Conservation (phyloP, 2,797 vertebrate genomes). For the Epinephelus awoara region DNA sequence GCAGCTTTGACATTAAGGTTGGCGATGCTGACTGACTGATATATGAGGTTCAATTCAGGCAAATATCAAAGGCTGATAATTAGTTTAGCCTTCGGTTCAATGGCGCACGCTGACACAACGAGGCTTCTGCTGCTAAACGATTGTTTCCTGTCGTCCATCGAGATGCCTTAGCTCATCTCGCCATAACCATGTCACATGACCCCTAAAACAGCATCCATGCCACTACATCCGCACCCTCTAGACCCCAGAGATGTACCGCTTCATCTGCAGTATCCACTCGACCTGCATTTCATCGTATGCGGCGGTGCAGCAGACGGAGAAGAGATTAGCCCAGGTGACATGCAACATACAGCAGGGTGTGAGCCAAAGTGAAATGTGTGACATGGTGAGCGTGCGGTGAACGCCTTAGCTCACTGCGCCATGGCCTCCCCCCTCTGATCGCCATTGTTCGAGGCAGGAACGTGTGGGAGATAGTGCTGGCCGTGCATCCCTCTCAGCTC, state of each 20-base stretch:
- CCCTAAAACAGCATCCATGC: constrained; percentile 52
- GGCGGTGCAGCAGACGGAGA: constrained; percentile 8
- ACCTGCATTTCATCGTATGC: constrained; percentile 7
- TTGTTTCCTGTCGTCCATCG: constrained; percentile 19
- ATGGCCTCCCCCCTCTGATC: constrained; percentile 44
- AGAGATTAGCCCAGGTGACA: constrained; percentile 20
- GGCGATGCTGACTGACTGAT: neutral
- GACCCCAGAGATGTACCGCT: constrained; percentile 3
- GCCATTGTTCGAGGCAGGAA: constrained; percentile 73
- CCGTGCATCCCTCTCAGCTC: constrained; percentile 96
- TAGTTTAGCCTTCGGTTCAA: neutral
- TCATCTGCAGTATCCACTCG: neutral
- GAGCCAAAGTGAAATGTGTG: constrained; percentile 32
- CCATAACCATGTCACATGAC: constrained; percentile 69
- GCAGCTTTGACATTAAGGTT: constrained; percentile 1
- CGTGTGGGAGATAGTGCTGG: constrained; percentile 78
- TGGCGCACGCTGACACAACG: neutral
- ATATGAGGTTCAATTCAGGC: neutral
- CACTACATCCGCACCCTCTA: constrained; percentile 14
- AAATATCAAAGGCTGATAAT: neutral
- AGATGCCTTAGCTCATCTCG: constrained; percentile 59
- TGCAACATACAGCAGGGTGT: constrained; percentile 17
- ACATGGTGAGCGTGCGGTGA: constrained; percentile 33
- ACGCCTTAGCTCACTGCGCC: constrained; percentile 69
- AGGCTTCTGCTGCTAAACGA: constrained; percentile 22